These are phyloP conservation scores for Melanotaenia boesemani DNA, from an alignment of 2,797 vertebrate species.

Conservation along the genomic window DNA sequence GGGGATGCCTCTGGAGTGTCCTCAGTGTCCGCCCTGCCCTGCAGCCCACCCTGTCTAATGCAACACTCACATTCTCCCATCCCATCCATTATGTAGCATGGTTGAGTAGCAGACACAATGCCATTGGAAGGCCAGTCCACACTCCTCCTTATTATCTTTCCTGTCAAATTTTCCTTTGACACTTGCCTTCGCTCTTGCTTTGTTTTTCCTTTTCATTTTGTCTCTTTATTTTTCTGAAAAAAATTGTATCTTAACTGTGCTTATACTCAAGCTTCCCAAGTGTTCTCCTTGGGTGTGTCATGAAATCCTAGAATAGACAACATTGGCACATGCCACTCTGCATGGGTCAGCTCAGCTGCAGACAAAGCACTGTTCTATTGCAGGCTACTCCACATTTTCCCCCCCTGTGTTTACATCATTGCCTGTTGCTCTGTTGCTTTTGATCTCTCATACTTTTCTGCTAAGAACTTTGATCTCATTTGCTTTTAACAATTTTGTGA, in stretches of 20 bases:
- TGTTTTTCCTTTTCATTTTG: constrained; percentile 49
- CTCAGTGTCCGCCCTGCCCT: constrained; percentile 90
- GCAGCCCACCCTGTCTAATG: constrained; percentile 91
- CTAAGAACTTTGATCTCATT: constrained; percentile 74
- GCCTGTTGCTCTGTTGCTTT: constrained; percentile 84
- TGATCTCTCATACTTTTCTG: constrained; percentile 76
- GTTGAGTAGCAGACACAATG: constrained; percentile 90
- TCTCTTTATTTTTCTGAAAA: constrained; percentile 64
- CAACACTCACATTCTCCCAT: constrained; percentile 92
- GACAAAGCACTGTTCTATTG: constrained; percentile 71
- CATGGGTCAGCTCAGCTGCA: constrained; percentile 78
- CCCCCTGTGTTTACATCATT: constrained; percentile 73
- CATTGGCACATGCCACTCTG: constrained; percentile 75
- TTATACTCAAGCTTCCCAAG: constrained; percentile 73
- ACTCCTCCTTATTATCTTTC: constrained; percentile 64
- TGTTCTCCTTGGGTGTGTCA: constrained; percentile 79
- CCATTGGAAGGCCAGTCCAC: constrained; percentile 86
- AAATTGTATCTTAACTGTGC: constrained; percentile 73
- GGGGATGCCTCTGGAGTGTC: constrained; percentile 89
- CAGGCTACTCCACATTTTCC: constrained; percentile 66
- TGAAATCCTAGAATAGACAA: constrained; percentile 72
- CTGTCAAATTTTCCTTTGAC: constrained; percentile 69
- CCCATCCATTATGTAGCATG: constrained; percentile 93
- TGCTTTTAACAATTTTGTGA: constrained; percentile 78
- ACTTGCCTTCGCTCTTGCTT: constrained; percentile 71